These are phyloP conservation scores for Protophormia terraenovae DNA, from an alignment of 2,888 invertebrate genomes.

Conservation along the genomic window DNA sequence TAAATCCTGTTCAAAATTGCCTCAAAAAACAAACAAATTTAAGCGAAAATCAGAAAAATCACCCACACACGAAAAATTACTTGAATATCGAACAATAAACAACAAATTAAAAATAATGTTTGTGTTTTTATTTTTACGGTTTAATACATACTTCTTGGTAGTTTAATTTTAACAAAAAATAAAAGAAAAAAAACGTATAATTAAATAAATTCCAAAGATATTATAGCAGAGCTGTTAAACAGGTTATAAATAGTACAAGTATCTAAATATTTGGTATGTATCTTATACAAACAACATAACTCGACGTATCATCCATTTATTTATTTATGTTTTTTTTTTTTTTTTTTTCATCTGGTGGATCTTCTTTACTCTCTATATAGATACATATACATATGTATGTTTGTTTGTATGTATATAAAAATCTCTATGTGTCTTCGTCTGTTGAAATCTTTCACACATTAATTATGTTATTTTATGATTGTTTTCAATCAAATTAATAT, in stretches of 20 bases:
- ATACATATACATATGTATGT: not conserved
- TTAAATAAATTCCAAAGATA: slow-evolving; percentile 30
- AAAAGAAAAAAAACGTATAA: not conserved
- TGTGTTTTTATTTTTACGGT: not conserved
- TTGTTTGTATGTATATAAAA: not conserved
- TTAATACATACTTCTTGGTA: not conserved
- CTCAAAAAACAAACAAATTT: too few species aligned
- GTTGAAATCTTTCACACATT: slow-evolving; percentile 60
- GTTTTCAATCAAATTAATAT: slow-evolving; percentile 49
- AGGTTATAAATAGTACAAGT: not conserved
- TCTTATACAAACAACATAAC: not conserved
- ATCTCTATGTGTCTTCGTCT: not conserved
- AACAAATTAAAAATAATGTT: not conserved
- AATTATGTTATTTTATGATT: slow-evolving; percentile 46
- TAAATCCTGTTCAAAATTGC: too few species aligned
- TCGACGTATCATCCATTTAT: not conserved
- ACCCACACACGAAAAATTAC: not conserved
- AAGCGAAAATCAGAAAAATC: too few species aligned
- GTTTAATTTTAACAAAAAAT: not conserved
- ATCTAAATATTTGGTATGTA: not conserved
- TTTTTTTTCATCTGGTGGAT: not conserved
- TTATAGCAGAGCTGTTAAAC: not conserved
- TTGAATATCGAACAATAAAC: not conserved
- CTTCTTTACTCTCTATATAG: not conserved
- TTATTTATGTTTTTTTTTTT: not conserved